Conservation (phyloP, 2,888 invertebrate genomes). For the Tricholauxania praeusta region DNA sequence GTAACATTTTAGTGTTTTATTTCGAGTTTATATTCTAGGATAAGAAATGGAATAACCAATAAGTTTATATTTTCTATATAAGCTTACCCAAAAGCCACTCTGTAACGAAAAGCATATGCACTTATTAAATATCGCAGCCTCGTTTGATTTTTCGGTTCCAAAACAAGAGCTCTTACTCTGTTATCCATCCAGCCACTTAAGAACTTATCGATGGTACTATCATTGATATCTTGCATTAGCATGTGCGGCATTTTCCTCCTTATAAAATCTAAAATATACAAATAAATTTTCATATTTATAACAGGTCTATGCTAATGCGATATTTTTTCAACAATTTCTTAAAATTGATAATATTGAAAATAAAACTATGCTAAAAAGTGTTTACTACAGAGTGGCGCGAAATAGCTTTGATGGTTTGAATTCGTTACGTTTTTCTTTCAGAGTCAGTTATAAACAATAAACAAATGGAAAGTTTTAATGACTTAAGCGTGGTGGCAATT, state of each 20-base stretch:
- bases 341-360: no score
- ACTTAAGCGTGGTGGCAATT: no score
- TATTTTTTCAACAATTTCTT: no score
- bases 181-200: constrained; percentile 93
- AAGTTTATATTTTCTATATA: background rate
- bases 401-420: no score
- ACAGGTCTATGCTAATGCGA: no score
- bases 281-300: no score
- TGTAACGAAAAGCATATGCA: constrained; percentile 87
- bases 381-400: no score
- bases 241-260: constrained; percentile 88
- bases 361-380: no score
- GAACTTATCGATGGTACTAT: constrained; percentile 81
- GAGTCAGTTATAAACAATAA: no score
- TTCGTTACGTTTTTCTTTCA: no score
- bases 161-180: constrained; percentile 88
- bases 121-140: constrained; percentile 88
- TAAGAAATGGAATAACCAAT: no score
- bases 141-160: constrained; percentile 81
- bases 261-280: constrained; percentile 76
- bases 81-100: constrained; percentile 87
- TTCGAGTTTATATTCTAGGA: background rate
- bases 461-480: no score
- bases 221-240: constrained; percentile 78
- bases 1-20: background rate